Base-by-base conservation (phyloP, 2,113 vertebrate species). In the Charadrius vociferus region DNA sequence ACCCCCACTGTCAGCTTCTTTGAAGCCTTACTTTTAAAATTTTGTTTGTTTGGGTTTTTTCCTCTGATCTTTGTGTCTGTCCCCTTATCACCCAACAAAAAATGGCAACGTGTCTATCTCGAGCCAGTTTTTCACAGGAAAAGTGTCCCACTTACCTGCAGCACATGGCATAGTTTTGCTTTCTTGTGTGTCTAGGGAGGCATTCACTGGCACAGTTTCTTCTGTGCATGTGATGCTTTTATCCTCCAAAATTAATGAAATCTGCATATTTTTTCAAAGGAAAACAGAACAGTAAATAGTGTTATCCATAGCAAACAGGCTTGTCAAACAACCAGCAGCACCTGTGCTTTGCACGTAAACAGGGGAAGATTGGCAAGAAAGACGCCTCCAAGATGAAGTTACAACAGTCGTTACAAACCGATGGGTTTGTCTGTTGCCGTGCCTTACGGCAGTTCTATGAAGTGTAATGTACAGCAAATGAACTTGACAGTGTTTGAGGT, bases 61-160 rank as follows among this genome's bases (percentile, higher is more conserved):
- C 13, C 43, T 56, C 39, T 1, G 6, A 12, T 21, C 36, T 61
- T 1, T 3, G 30, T 49, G 34, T 75, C 45, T 66, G 39, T 58
- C 50, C 61, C 62, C 62, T 81, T 49, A 7, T 1, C 30, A 32
- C 37, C 30, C 47, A 2, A 14, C 27, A 18, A 10, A 24, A 37
- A 68, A 3, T 0, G 12, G 55, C 52, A 65, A 3, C 27, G 0
- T 6, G 10, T n/a, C 39, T 59, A 5, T 4, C 39, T 22, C 27
- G 0, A 1, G 11, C 23, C 0, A 0, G 5, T 2, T 17, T 29
- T 9, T 6, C 27, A 4, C 39, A 18, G 47, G 30, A 10, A 22
- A 16, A 55, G 68, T 1, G 1, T 14, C 39, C 39, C 36, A 1
- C 65, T 66, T 17, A 74, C 74, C 81, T 70, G 70, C 24, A 18